A percentile compares a stretch with the other conserved stretches of the same genome.
Conservation (phyloP, 2,113 vertebrate species). For the Hemibagrus wyckioides region DNA sequence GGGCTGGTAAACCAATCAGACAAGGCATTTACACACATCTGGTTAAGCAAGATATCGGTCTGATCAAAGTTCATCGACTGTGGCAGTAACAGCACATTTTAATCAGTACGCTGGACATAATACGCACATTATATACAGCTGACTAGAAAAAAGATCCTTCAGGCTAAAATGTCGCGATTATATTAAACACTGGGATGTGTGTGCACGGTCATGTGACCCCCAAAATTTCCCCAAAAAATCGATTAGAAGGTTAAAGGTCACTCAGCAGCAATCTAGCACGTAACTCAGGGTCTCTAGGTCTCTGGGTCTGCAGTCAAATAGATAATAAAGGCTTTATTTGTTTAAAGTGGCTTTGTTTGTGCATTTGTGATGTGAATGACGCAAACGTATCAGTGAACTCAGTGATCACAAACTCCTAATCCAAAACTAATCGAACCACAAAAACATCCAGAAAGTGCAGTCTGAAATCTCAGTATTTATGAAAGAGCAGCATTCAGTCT, state of each 20-base stretch:
- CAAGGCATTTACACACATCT: not conserved
- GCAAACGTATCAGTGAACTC: not conserved
- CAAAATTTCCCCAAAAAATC: not conserved
- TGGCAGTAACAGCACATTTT: constrained; percentile 4
- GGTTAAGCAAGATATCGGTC: constrained; percentile 12
- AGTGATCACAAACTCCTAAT: not conserved
- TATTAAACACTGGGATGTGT: not conserved
- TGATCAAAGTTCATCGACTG: constrained; percentile 3
- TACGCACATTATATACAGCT: not conserved
- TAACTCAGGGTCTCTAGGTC: not conserved
- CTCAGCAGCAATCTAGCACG: not conserved
- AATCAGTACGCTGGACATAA: not conserved
- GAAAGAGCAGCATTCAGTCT: not conserved
- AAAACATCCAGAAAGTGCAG: not conserved
- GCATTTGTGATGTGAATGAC: not conserved
- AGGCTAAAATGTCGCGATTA: not conserved
- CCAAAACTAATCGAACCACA: not conserved
- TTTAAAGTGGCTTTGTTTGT: not conserved
- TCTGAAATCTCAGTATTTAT: not conserved
- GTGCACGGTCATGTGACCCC: too few species aligned
- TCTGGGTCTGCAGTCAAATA: not conserved
- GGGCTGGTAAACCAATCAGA: constrained; percentile 15
- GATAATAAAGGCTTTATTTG: constrained; percentile 19
- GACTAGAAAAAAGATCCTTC: not conserved
- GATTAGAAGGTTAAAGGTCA: constrained; percentile 1